Conservation (phyloP, 2,797 vertebrate species). For the Danio albolineatus region DNA sequence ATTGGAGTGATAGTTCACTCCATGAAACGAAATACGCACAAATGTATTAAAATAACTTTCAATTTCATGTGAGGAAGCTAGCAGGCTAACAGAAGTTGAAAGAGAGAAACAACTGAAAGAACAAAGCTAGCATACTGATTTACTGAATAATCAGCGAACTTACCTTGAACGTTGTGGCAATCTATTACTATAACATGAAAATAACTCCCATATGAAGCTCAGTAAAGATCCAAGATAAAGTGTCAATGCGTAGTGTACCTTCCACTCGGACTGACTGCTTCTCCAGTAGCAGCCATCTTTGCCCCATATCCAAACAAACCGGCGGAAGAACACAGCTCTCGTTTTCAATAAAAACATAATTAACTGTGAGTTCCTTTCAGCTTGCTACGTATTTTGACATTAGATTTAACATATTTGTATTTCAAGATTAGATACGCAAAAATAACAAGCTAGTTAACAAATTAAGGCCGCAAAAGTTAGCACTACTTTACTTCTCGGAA, state of each 20-base stretch:
- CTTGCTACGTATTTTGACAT: neutral
- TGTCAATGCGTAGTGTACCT: conserved; percentile 37
- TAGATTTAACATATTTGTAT: neutral
- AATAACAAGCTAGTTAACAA: neutral
- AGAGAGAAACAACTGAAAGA: conserved; percentile 15
- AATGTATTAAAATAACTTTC: conserved; percentile 7
- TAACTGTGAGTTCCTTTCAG: neutral
- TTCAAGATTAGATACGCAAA: neutral
- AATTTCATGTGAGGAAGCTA: conserved; percentile 22
- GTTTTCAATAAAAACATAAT: neutral
- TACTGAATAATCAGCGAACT: neutral
- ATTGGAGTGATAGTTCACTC: neutral
- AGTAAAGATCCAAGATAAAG: conserved; percentile 14
- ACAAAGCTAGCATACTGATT: neutral
- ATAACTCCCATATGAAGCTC: neutral
- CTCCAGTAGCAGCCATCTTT: conserved; percentile 50
- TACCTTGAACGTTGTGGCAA: conserved; percentile 15
- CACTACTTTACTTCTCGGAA: conserved; percentile 52
- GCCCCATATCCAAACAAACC: conserved; percentile 33
- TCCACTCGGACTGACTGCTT: neutral
- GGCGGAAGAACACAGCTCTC: conserved; percentile 43
- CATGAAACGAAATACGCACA: neutral
- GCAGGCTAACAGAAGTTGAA: conserved; percentile 51
- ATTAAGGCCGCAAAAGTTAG: neutral
- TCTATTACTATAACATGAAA: neutral